These are phyloP conservation scores for Prunella fulvescens DNA, from an alignment of 2,113 vertebrate species.

Conservation along the genomic window DNA sequence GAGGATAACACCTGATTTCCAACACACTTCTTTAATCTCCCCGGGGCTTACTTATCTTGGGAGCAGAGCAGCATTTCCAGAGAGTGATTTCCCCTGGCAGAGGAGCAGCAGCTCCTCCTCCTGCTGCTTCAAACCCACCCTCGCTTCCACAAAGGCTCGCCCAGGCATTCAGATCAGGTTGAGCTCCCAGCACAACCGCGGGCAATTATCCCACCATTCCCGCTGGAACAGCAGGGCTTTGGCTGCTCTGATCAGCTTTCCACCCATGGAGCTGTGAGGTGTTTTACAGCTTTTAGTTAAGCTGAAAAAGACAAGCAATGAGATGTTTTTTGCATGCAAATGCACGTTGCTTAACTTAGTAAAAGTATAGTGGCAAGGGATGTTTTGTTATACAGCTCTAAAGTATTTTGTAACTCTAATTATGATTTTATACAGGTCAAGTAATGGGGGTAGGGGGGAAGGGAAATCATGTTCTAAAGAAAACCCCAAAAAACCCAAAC, in stretches of 20 bases:
- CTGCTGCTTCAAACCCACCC: not conserved
- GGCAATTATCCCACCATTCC: not conserved
- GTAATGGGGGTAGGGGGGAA: rapidly evolving
- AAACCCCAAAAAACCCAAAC: not conserved
- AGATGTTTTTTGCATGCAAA: not conserved
- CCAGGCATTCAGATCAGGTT: not conserved
- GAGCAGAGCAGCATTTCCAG: not conserved
- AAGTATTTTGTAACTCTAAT: not conserved
- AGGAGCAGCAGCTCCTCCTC: not conserved
- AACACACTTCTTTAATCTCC: not conserved
- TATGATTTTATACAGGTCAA: not conserved
- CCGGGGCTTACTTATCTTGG: not conserved
- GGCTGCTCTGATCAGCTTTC: not conserved
- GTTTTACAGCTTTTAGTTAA: not conserved
- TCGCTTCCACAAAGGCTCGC: not conserved
- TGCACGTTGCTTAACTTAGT: not conserved
- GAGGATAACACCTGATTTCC: not conserved
- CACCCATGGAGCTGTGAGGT: not conserved
- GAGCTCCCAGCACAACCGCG: not conserved
- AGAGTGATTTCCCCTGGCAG: not conserved
- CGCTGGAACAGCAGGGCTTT: not conserved
- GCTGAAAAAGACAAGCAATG: not conserved
- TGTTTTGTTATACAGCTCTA: not conserved
- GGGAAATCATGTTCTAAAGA: not conserved
- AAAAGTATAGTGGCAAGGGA: not conserved